Base-by-base conservation (phyloP, 92 coral and sea anemone species). In the Anthopleura xanthogrammica region DNA sequence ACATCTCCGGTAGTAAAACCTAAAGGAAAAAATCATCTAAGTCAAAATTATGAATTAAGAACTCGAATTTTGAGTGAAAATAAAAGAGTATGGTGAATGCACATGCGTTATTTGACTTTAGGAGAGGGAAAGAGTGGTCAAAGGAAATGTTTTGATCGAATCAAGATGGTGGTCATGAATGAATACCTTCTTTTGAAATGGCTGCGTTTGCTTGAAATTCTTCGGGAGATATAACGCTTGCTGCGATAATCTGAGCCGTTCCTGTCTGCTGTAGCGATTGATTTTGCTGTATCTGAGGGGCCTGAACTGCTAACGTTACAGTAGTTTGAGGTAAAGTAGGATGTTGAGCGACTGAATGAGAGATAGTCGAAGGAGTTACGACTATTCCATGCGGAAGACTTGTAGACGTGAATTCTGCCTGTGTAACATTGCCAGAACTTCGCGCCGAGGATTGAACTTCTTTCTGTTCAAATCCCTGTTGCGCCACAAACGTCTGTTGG, bases 1-100 rank as follows among this genome's bases (percentile, higher is more conserved):
- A 94, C 99, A 81, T 96, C 99, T 39, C 97, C 86, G 54, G 95
- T 88, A 22, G 92, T 84, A 85, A 96, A 96, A 85, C 99, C 99
- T 96, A 84, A 2, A 1, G 13, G 56, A 66, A 12, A 68, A 36
- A 81, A 48, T 68, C 76, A 66, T n/a, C 7, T 2, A 7, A 68
- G 75, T 81, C 57, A 70, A 29, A n/a, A 23, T 36, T 23, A 4
- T 36, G 3, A 68, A 4, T 9, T 24, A 4, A 68, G 17, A 68
- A 68, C 13, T 23, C 17, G 16, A 68, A 22, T 23, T 7, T 9
- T 23, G 4, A 5, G 29, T 23, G 11, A 68, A 29, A 29, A 68
- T 68, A 29, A 68, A 68, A 10, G 74, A 2, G 0, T 13, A 11
- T 0, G 29, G 10, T 6, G 36, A 64, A 19, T 23, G 29, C 24